phyloP scores from a whole-genome alignment of 1,140 invertebrate genomes.

The Eumeta japonica region DNA sequence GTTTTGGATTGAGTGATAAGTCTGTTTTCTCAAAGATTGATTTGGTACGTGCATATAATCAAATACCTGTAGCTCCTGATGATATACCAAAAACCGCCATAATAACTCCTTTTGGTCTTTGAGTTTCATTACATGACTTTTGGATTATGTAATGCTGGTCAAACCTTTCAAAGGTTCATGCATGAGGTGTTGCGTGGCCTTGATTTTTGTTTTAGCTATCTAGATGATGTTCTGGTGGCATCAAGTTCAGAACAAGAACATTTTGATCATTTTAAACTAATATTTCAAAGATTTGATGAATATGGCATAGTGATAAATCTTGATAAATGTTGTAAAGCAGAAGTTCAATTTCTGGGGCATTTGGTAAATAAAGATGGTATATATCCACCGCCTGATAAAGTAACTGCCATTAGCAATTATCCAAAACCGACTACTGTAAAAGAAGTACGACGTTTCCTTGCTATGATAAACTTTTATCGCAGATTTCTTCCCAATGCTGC shows the following conservation, averaged over 20 bases:
- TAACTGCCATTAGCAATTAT: slow-evolving; percentile 11
- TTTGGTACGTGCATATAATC: slow-evolving; percentile 47
- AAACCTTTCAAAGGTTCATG: slow-evolving; percentile 53
- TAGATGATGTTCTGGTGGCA: slow-evolving; percentile 59
- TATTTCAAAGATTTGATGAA: slow-evolving; percentile 19
- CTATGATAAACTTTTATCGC: slow-evolving; percentile 16
- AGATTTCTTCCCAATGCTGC: slow-evolving; percentile 13
- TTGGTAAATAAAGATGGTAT: slow-evolving; percentile 7
- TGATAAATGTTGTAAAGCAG: slow-evolving; percentile 23
- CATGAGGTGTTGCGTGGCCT: slow-evolving; percentile 31
- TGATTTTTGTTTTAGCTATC: slow-evolving; percentile 31
- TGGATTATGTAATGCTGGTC: slow-evolving; percentile 28
- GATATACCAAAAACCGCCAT: slow-evolving; percentile 30
- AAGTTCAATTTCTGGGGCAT: slow-evolving; percentile 20
- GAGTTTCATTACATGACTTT: slow-evolving; percentile 32
- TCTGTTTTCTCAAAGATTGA: slow-evolving; percentile 47
- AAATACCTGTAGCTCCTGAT: slow-evolving; percentile 23
- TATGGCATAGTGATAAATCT: slow-evolving; percentile 23
- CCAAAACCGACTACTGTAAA: slow-evolving; percentile 10
- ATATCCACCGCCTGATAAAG: slow-evolving; percentile 11
- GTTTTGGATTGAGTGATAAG: background rate
- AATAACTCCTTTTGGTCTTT: slow-evolving; percentile 27
- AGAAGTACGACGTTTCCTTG: slow-evolving; percentile 12
- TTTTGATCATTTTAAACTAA: slow-evolving; percentile 2
- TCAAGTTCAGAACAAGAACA: slow-evolving; percentile 15